Evolutionary conservation across 1,140 invertebrate species (phyloP).

Genomic region (Holotrichia oblita): DNA sequence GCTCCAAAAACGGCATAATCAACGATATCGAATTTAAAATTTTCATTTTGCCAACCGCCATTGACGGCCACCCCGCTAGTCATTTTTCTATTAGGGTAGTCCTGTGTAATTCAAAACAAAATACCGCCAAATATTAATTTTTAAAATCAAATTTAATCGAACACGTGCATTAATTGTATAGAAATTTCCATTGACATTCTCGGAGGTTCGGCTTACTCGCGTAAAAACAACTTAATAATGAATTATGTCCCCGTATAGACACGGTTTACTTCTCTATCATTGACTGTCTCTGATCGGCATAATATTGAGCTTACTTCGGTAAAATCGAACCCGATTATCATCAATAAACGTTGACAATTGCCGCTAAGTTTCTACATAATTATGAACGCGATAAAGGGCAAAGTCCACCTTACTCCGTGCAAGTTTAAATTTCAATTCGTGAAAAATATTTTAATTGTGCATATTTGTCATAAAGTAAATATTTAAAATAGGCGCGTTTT

Average conservation of each 20-base stretch:
- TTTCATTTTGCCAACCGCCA: background rate
- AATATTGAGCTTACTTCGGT: background rate
- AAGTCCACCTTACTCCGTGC: constrained; percentile 3
- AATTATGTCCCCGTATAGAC: background rate
- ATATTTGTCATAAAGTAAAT: background rate
- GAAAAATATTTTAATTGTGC: background rate
- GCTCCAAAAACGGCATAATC: constrained; percentile 72
- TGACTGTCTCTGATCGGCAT: background rate
- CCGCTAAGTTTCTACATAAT: constrained; percentile 2
- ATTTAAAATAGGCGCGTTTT: background rate
- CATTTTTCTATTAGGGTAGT: constrained; percentile 48
- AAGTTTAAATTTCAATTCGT: background rate
- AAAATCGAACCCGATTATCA: background rate
- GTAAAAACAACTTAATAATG: background rate
- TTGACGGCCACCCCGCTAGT: background rate
- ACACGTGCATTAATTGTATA: background rate
- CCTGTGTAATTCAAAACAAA: background rate
- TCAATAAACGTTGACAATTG: constrained; percentile 15
- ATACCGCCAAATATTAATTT: background rate
- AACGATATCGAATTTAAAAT: constrained; percentile 60
- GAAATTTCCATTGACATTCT: constrained; percentile 29
- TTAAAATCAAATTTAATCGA: too few species aligned
- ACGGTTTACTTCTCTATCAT: background rate
- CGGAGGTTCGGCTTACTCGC: background rate
- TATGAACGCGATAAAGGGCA: background rate